Evolutionary conservation across 2,113 vertebrate species (phyloP).

Genomic region (Castor canadensis): DNA sequence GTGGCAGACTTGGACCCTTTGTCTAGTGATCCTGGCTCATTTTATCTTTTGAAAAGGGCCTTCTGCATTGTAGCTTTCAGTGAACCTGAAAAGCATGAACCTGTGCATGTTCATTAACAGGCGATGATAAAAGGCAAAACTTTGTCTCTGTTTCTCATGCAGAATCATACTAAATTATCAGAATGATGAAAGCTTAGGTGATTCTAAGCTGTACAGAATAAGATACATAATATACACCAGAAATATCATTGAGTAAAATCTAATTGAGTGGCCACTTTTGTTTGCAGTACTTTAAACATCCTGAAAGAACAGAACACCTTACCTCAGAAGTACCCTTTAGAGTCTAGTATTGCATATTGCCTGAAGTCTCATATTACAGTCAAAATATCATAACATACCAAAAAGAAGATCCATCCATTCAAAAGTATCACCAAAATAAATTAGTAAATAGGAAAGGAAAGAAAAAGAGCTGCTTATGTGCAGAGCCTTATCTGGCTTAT

Average conservation of each 20-base stretch:
- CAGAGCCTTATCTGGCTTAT: fast-evolving
- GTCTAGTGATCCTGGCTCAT: background rate
- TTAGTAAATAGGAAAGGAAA: background rate
- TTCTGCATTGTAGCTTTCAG: background rate
- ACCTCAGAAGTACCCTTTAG: background rate
- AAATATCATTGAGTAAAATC: background rate
- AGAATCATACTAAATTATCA: too few species aligned
- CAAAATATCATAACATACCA: background rate
- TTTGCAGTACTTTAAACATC: background rate
- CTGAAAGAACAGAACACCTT: background rate
- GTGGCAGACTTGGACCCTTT: background rate
- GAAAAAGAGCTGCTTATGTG: fast-evolving
- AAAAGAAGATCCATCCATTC: background rate
- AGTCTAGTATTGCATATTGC: background rate
- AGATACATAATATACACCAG: background rate
- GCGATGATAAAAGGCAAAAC: background rate
- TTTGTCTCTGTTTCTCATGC: background rate
- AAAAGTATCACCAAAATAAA: background rate
- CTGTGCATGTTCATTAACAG: too few species aligned
- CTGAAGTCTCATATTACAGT: background rate
- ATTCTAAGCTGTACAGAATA: background rate
- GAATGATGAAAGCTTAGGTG: background rate
- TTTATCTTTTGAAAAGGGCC: background rate
- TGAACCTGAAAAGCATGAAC: too few species aligned
- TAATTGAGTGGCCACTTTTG: background rate